Evolutionary conservation across 2,888 invertebrate species (phyloP).

Genomic region (Oscheius sp.): DNA sequence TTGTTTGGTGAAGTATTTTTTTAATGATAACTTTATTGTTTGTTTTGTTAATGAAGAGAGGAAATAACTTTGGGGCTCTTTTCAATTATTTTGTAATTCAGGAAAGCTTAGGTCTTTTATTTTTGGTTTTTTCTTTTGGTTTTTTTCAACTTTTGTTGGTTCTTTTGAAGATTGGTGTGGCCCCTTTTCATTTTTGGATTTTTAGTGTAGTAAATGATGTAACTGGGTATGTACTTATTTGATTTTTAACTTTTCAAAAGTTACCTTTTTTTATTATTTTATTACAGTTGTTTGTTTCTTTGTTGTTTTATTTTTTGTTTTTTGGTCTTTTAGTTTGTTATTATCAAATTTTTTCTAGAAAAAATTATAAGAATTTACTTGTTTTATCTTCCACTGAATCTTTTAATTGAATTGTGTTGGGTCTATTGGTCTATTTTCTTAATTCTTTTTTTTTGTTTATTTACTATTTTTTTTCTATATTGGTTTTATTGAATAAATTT

Average conservation of each 20-base stretch:
- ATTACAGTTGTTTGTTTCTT: constrained; percentile 49
- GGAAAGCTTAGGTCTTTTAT: constrained; percentile 53
- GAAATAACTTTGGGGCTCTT: constrained; percentile 48
- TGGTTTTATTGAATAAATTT: constrained; percentile 53
- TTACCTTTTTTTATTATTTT: constrained; percentile 80
- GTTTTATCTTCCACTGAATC: constrained; percentile 58
- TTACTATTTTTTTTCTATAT: constrained; percentile 56
- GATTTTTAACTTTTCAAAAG: constrained; percentile 62
- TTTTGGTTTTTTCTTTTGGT: constrained; percentile 46
- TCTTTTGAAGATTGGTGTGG: constrained; percentile 54
- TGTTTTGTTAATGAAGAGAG: constrained; percentile 51
- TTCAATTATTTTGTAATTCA: constrained; percentile 60
- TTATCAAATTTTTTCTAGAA: constrained; percentile 55
- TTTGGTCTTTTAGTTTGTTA: constrained; percentile 56
- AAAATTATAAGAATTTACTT: constrained; percentile 54
- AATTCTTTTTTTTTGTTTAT: constrained; percentile 53
- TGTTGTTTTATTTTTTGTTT: constrained; percentile 44
- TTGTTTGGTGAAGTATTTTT: constrained; percentile 55
- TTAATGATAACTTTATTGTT: constrained; percentile 55
- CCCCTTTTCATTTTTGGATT: constrained; percentile 56
- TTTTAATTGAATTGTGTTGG: constrained; percentile 73
- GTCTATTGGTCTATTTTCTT: constrained; percentile 49
- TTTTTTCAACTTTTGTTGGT: constrained; percentile 55
- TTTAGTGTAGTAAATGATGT: constrained; percentile 53
- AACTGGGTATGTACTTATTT: constrained; percentile 49